These are phyloP conservation scores for Callyntrura guangdongensis DNA, from an alignment of 2,888 invertebrate species.

Conservation along the genomic window DNA sequence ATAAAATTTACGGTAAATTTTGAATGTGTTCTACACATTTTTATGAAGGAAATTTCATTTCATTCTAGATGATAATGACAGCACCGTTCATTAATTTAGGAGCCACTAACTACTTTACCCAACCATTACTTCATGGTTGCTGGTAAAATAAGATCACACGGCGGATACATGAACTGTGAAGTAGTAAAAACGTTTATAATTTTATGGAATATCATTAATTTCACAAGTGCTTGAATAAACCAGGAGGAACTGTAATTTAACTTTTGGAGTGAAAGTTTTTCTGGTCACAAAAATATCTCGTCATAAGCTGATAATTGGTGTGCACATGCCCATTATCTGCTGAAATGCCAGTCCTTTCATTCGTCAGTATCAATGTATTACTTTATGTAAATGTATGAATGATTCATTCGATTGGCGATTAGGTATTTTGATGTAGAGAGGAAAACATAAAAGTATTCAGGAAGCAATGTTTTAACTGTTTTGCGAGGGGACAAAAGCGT, in stretches of 20 bases:
- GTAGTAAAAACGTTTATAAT: not conserved
- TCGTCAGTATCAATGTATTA: conserved; percentile 13
- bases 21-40: no score
- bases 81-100: not conserved
- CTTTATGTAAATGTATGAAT: not conserved
- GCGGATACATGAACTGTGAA: not conserved
- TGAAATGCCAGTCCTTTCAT: conserved; percentile 4
- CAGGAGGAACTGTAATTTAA: conserved; percentile 36
- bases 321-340: conserved; percentile 44
- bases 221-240: not conserved
- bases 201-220: not conserved
- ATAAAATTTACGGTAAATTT: no score
- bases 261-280: conserved; percentile 57
- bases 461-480: no score
- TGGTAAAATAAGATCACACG: not conserved
- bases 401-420: not conserved
- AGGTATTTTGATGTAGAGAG: not conserved
- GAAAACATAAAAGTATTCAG: no score
- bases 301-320: conserved; percentile 32
- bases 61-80: conserved; percentile 7
- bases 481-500: no score
- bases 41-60: no score
- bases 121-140: not conserved
- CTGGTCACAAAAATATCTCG: not conserved
- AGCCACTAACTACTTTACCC: not conserved